Evolutionary conservation across 2,888 invertebrate genomes (phyloP).

Genomic region (Eulithis testata): DNA sequence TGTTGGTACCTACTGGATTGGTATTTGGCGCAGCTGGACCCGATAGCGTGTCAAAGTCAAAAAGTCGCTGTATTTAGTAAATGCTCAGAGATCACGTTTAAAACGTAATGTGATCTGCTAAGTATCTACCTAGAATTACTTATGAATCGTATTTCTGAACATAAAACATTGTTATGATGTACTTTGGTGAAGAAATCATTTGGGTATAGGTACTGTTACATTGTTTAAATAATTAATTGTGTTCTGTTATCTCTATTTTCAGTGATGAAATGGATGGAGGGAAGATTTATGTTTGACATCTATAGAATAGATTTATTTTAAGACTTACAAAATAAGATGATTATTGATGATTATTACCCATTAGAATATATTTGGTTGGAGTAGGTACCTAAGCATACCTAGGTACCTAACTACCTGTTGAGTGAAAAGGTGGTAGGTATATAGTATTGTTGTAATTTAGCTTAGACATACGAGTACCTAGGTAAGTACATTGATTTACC

Average conservation of each 20-base stretch:
- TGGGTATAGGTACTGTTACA: background rate
- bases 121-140: too few relatives aligned
- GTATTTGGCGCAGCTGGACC: too few relatives aligned
- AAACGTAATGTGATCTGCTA: too few relatives aligned
- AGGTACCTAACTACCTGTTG: background rate
- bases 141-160: too few relatives aligned
- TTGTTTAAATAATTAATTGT: background rate
- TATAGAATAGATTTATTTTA: background rate
- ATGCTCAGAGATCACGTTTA: too few relatives aligned
- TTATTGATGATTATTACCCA: too few relatives aligned
- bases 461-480: background rate
- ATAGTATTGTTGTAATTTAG: background rate
- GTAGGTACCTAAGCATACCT: background rate
- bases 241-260: conserved; percentile 20
- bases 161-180: too few relatives aligned
- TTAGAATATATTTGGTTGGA: background rate
- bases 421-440: background rate
- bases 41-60: too few relatives aligned
- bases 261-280: conserved; percentile 16
- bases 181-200: too few relatives aligned
- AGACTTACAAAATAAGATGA: too few relatives aligned
- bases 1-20: too few relatives aligned
- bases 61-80: too few relatives aligned
- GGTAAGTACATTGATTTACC: background rate
- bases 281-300: conserved; percentile 5